These are phyloP conservation scores for Ambastaia sidthimunki DNA, from an alignment of 2,797 vertebrate species.

Conservation along the genomic window DNA sequence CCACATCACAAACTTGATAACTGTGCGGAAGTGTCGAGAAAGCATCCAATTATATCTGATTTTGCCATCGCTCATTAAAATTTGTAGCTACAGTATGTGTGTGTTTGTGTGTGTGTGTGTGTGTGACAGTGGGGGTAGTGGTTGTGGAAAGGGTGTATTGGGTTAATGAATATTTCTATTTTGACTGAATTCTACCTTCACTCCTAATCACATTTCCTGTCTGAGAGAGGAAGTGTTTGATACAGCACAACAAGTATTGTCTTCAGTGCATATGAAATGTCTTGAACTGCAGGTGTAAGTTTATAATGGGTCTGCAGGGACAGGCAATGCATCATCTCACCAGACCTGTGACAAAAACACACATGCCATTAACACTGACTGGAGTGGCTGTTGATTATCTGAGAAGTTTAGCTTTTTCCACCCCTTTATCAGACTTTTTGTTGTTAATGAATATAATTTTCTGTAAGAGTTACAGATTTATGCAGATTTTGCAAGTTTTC, in stretches of 20 bases:
- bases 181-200: constrained; percentile 74
- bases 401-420: constrained; percentile 38
- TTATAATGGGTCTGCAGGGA: constrained; percentile 80
- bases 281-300: constrained; percentile 81
- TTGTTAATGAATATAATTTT: not conserved
- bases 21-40: constrained; percentile 70
- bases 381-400: constrained; percentile 28
- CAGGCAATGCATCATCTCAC: constrained; percentile 48
- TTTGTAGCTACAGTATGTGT: constrained; percentile 73
- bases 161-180: constrained; percentile 87
- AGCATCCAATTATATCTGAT: constrained; percentile 88
- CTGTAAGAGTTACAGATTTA: too few species aligned
- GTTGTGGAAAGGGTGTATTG: constrained; percentile 69
- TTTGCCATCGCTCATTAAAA: constrained; percentile 87
- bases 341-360: constrained; percentile 39
- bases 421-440: not conserved
- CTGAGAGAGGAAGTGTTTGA: constrained; percentile 82
- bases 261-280: constrained; percentile 80
- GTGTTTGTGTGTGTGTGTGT: constrained; percentile 77
- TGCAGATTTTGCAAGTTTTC: too few species aligned
- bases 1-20: constrained; percentile 77
- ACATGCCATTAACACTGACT: constrained; percentile 49
- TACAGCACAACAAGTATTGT: constrained; percentile 77
- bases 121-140: constrained; percentile 47
- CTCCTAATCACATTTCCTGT: constrained; percentile 69